phyloP scores from a whole-genome alignment of 2,113 vertebrate species.

The Zosterops japonicus region DNA sequence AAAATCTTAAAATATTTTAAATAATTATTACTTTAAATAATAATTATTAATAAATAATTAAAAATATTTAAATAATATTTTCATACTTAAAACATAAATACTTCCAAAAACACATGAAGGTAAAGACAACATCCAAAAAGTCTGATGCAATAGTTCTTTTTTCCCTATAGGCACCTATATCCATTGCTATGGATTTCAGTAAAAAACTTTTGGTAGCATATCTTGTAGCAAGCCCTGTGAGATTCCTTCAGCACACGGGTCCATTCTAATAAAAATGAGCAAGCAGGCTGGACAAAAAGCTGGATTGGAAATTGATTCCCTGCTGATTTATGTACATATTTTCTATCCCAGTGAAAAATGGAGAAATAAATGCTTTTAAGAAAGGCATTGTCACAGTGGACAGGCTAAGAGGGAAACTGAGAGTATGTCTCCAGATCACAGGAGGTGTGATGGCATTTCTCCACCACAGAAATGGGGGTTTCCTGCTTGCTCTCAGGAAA shows the following conservation, averaged over 20 bases:
- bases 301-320: background rate
- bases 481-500: background rate
- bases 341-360: background rate
- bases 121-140: background rate
- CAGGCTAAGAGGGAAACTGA: background rate
- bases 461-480: background rate
- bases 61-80: too few relatives aligned
- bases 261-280: background rate
- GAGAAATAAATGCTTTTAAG: background rate
- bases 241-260: background rate
- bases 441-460: background rate
- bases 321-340: background rate
- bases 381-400: background rate
- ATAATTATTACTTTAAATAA: too few relatives aligned
- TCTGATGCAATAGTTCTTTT: background rate
- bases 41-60: too few relatives aligned
- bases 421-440: background rate
- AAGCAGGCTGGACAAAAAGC: background rate
- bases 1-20: background rate
- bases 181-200: background rate
- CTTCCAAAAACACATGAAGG: background rate
- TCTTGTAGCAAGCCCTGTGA: background rate
- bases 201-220: background rate
- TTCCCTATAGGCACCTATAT: background rate
- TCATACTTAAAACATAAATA: background rate